Conservation (phyloP, 2,797 vertebrate genomes). For the Capromys pilorides region DNA sequence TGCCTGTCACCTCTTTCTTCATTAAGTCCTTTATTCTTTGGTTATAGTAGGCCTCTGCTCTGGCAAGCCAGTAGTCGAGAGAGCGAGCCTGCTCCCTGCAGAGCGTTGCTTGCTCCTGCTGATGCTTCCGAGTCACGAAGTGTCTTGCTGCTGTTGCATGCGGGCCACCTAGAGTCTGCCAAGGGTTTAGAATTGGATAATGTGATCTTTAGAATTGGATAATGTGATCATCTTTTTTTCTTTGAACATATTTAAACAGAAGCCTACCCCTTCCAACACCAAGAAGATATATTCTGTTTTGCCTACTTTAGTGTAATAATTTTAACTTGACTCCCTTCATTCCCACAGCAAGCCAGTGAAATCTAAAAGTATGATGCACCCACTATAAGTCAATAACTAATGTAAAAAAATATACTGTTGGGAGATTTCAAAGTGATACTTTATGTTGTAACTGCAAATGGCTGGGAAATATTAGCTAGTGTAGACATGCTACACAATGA, state of each 20-base stretch:
- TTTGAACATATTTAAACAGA: conserved; percentile 44
- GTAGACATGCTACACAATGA: not conserved
- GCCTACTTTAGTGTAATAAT: conserved; percentile 28
- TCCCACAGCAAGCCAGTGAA: conserved; percentile 3
- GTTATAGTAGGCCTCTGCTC: conserved; percentile 65
- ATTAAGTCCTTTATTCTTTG: conserved; percentile 10
- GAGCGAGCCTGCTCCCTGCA: conserved; percentile 63
- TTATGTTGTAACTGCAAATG: conserved; percentile 2
- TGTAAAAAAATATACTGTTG: not conserved
- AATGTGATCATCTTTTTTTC: conserved; percentile 7
- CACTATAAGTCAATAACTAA: conserved; percentile 5
- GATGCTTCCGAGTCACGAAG: conserved; percentile 51
- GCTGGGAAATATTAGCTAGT: not conserved
- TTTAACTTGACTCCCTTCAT: not conserved
- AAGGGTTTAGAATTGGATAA: conserved; percentile 47
- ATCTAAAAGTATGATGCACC: not conserved
- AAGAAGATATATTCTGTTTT: conserved; percentile 17
- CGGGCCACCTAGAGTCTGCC: conserved; percentile 66
- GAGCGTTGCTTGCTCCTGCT: conserved; percentile 57
- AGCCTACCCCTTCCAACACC: not conserved
- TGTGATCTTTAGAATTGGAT: conserved; percentile 14
- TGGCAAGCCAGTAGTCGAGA: conserved; percentile 69
- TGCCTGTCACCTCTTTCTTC: conserved; percentile 17
- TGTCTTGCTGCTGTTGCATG: conserved; percentile 61
- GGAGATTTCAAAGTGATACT: conserved; percentile 30